These are phyloP conservation scores for Calliphora vomitoria DNA, from an alignment of 2,888 invertebrate species.

Conservation along the genomic window DNA sequence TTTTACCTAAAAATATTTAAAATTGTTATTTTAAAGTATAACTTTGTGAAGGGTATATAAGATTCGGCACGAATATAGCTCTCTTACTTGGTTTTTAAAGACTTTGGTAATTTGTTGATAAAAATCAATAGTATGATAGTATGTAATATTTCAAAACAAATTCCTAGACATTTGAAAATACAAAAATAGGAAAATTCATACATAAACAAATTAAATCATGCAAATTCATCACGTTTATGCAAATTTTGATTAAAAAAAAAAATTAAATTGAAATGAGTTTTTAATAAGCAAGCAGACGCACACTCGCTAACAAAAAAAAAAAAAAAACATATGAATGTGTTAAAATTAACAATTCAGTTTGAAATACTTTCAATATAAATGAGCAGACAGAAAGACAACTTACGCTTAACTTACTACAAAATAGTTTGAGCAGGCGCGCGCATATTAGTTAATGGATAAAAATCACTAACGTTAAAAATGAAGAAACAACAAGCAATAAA, in stretches of 20 bases:
- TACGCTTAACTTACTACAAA: neutral
- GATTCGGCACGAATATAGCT: too few relatives aligned
- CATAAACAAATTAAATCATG: constrained; percentile 56
- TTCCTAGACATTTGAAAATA: constrained; percentile 44
- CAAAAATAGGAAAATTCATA: constrained; percentile 16
- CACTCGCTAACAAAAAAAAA: neutral
- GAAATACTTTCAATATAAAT: constrained; percentile 42
- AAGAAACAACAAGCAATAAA: constrained; percentile 56
- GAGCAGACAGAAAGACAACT: constrained; percentile 8
- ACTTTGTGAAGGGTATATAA: too few relatives aligned
- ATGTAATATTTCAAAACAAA: neutral
- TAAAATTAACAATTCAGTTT: constrained; percentile 21
- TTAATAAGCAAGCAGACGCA: constrained; percentile 25
- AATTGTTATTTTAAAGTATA: too few relatives aligned
- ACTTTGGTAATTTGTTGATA: neutral
- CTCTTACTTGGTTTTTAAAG: too few relatives aligned
- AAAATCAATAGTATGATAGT: neutral
- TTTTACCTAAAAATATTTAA: too few relatives aligned
- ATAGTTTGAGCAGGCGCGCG: constrained; percentile 51
- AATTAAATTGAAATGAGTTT: constrained; percentile 50
- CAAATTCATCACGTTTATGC: constrained; percentile 71
- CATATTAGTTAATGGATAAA: constrained; percentile 47
- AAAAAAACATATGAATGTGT: neutral
- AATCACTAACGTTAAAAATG: neutral
- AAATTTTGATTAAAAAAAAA: constrained; percentile 43